Percentiles rank a stretch among this genome's conserved stretches.
These are phyloP conservation scores for Cynopterus brachyotis DNA, from an alignment of 2,113 vertebrate genomes.

Conservation along the genomic window DNA sequence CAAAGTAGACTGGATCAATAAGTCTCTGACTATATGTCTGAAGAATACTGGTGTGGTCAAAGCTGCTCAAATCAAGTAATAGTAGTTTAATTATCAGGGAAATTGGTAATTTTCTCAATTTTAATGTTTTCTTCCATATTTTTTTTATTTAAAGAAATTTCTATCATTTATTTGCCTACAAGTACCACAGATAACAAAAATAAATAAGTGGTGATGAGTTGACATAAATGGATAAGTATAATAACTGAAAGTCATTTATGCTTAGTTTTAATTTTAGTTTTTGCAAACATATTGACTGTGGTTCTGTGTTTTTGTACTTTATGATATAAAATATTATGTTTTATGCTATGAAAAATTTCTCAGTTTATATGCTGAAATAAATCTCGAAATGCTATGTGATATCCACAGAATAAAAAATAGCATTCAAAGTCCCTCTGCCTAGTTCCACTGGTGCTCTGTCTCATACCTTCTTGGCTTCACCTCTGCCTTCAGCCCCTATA, in stretches of 20 bases:
- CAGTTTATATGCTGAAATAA: not conserved
- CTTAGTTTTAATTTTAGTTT: not conserved
- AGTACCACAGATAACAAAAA: not conserved
- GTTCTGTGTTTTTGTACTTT: not conserved
- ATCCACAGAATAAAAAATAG: not conserved
- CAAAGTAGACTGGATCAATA: not conserved
- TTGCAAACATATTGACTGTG: not conserved
- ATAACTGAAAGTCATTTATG: not conserved
- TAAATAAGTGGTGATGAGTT: not conserved
- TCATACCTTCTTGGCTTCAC: not conserved
- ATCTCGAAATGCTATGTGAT: not conserved
- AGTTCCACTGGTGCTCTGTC: not conserved
- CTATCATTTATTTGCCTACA: not conserved
- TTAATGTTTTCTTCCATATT: not conserved
- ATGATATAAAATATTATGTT: not conserved
- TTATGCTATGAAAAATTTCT: not conserved
- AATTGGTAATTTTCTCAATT: not conserved
- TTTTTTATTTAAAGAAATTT: not conserved
- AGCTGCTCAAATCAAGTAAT: not conserved
- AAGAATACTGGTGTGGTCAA: not conserved
- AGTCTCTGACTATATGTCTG: not conserved
- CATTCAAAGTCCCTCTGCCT: not conserved
- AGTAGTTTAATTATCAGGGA: not conserved
- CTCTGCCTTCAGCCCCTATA: not conserved
- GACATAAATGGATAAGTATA: not conserved